phyloP scores from a whole-genome alignment of 2,888 invertebrate genomes.

The Strigamia maritima region DNA sequence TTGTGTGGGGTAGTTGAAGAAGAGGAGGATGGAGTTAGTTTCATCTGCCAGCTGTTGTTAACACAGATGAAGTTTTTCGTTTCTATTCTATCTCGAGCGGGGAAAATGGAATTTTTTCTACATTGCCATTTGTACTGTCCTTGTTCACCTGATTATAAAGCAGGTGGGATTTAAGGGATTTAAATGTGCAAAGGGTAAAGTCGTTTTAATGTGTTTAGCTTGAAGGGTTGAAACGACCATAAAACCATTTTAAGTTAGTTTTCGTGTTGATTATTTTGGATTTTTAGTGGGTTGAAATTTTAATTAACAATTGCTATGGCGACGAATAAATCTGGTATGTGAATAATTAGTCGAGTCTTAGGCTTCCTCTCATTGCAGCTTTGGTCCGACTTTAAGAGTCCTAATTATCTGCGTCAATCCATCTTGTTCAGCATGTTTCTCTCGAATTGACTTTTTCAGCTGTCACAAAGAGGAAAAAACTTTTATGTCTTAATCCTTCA shows the following conservation, averaged over 20 bases:
- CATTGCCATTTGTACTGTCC: too few species aligned
- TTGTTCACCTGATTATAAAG: too few species aligned
- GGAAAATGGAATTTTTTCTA: too few species aligned
- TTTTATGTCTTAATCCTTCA: neutral
- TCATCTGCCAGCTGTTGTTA: too few species aligned
- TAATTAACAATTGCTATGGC: conserved; percentile 3
- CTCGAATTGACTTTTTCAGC: neutral
- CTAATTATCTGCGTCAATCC: conserved; percentile 20
- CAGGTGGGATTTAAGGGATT: too few species aligned
- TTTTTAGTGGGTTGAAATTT: neutral
- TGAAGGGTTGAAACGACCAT: too few species aligned
- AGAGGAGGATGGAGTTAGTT: too few species aligned
- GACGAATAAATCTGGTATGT: neutral
- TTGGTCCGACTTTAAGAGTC: neutral
- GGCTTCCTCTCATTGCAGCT: neutral
- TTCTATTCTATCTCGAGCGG: too few species aligned
- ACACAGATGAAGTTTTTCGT: too few species aligned
- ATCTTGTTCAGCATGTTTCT: conserved; percentile 10
- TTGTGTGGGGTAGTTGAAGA: too few species aligned
- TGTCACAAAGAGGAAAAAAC: neutral
- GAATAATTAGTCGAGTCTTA: neutral
- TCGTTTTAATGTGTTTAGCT: too few species aligned
- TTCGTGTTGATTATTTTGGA: neutral
- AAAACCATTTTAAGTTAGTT: neutral
- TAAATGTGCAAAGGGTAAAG: too few species aligned